phyloP scores from a whole-genome alignment of 1,140 invertebrate genomes.

The Pseudomyrmex sp. region DNA sequence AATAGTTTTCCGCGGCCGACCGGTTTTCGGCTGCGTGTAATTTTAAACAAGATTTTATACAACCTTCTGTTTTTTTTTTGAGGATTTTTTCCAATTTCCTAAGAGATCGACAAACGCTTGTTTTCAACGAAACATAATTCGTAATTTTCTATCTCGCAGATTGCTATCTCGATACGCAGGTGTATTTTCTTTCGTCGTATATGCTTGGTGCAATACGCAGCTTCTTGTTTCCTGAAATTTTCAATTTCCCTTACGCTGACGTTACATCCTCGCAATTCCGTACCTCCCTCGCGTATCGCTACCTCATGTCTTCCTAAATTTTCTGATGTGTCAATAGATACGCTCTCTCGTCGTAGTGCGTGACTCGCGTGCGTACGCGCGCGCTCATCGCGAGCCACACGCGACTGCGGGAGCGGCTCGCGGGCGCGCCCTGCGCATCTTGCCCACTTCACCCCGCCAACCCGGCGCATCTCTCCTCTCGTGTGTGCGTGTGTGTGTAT shows the following conservation, averaged over 20 bases:
- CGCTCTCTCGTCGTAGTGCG: not conserved
- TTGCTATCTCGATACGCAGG: not conserved
- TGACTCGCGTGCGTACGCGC: slow-evolving; percentile 64
- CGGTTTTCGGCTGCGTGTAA: not conserved
- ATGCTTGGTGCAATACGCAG: not conserved
- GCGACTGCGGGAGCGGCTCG: slow-evolving; percentile 50
- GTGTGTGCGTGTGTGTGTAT: slow-evolving; percentile 36
- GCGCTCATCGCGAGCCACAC: slow-evolving; percentile 42
- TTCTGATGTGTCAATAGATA: slow-evolving; percentile 18
- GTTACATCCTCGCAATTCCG: not conserved
- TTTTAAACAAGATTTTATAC: not conserved
- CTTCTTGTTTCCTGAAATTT: slow-evolving; percentile 18
- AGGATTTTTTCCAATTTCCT: not conserved
- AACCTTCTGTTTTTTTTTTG: no score
- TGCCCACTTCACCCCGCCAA: not conserved
- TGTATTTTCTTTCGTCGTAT: no score
- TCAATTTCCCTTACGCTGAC: not conserved
- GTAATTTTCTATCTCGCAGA: not conserved
- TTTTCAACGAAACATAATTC: no score
- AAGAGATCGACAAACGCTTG: not conserved
- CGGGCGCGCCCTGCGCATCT: slow-evolving; percentile 62
- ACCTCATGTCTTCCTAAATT: slow-evolving; percentile 8
- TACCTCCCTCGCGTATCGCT: not conserved
- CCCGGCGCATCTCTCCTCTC: slow-evolving; percentile 47
- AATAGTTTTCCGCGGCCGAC: not conserved